A percentile compares a stretch with the other conserved stretches of the same genome.
These are phyloP conservation scores for Pollenia griseotomentosa DNA, from an alignment of 2,888 invertebrate genomes.

Conservation along the genomic window DNA sequence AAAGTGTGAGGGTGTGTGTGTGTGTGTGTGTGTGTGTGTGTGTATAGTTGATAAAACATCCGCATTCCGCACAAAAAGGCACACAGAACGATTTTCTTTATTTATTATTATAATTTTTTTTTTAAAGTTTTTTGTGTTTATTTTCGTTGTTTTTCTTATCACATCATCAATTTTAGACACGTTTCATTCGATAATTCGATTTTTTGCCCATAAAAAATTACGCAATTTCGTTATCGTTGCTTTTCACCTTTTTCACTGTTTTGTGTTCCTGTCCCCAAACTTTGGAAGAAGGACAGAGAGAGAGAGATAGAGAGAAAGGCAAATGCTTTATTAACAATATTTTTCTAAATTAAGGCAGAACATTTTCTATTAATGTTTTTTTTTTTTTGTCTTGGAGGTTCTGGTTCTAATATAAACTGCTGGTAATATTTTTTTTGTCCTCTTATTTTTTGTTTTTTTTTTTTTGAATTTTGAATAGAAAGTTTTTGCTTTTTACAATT, in stretches of 20 bases:
- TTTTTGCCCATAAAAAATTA: constrained; percentile 17
- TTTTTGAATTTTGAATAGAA: not conserved
- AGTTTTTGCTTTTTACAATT: constrained; percentile 4
- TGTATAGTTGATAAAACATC: no score
- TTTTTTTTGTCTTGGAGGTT: not conserved
- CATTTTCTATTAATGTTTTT: no score
- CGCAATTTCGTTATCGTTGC: not conserved
- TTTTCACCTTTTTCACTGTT: not conserved
- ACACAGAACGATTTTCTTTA: not conserved
- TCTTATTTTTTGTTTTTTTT: not conserved
- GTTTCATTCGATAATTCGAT: constrained; percentile 51
- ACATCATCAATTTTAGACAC: constrained; percentile 60
- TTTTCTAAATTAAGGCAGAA: no score
- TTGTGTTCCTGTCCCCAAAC: not conserved
- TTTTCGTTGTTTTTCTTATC: constrained; percentile 24
- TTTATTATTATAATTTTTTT: not conserved
- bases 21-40: no score
- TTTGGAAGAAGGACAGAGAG: no score
- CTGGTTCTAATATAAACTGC: not conserved
- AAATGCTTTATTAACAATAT: no score
- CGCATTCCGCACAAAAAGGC: no score
- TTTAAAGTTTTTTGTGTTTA: not conserved
- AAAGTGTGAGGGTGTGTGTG: no score
- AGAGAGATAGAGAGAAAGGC: no score
- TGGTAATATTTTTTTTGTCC: not conserved